Evolutionary conservation across 2,888 invertebrate species (phyloP).

Genomic region (Chydorus sphaericus): DNA sequence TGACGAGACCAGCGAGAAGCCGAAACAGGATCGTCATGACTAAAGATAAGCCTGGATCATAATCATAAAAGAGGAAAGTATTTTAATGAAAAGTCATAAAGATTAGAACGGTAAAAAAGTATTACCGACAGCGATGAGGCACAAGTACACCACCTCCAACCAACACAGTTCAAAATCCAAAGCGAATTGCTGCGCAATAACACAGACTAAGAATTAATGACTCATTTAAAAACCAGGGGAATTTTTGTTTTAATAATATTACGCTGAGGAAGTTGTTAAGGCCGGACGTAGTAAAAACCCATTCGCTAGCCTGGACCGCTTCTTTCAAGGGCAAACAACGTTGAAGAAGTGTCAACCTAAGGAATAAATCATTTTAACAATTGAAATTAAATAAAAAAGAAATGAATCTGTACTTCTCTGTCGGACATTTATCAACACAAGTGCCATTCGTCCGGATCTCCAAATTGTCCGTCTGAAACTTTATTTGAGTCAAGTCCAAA

Average conservation of each 20-base stretch:
- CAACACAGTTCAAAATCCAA: slow-evolving; percentile 44
- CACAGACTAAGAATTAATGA: not conserved
- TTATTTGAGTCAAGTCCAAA: not conserved
- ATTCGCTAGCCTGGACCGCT: slow-evolving; percentile 28
- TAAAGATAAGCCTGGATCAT: slow-evolving; percentile 37
- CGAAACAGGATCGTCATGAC: slow-evolving; percentile 38
- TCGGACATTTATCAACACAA: not conserved
- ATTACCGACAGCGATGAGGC: slow-evolving; percentile 42
- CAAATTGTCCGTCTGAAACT: not conserved
- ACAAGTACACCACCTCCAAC: slow-evolving; percentile 42
- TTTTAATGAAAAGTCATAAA: not conserved
- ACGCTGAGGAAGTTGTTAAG: slow-evolving; percentile 37
- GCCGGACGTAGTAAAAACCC: slow-evolving; percentile 34
- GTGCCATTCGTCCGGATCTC: not conserved
- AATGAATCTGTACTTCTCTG: not conserved
- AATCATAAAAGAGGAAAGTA: not conserved
- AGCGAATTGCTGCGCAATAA: slow-evolving; percentile 41
- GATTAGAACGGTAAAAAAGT: not conserved
- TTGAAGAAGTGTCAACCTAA: slow-evolving; percentile 36
- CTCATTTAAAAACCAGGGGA: slow-evolving; percentile 4
- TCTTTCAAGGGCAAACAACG: slow-evolving; percentile 37
- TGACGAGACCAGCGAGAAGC: slow-evolving; percentile 41
- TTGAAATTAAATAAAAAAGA: not conserved
- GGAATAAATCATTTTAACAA: slow-evolving; percentile 17
- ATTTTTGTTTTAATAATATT: slow-evolving; percentile 18